These are phyloP conservation scores for Gallinago media DNA, from an alignment of 2,113 vertebrate species.

Conservation along the genomic window DNA sequence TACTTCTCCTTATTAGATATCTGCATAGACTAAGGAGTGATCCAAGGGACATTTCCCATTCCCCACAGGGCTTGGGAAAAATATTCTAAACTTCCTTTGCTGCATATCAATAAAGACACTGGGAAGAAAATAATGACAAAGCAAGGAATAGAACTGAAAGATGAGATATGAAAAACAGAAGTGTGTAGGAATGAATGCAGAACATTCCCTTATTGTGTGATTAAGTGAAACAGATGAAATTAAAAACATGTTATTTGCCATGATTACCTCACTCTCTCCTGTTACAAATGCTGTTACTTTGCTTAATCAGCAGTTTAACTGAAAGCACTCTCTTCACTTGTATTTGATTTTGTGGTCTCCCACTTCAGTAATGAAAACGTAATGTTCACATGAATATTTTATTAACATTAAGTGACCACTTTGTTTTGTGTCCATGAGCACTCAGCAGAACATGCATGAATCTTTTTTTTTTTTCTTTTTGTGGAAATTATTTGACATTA, in stretches of 20 bases:
- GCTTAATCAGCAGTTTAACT: conserved; percentile 49
- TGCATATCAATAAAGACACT: not conserved
- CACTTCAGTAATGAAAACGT: not conserved
- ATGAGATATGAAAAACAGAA: not conserved
- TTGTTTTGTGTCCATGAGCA: not conserved
- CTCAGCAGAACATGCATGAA: not conserved
- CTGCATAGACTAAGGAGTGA: not conserved
- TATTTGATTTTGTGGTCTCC: conserved; percentile 19
- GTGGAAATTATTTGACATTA: not conserved
- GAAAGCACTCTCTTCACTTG: not conserved
- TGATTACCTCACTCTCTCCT: not conserved
- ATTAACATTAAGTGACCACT: conserved; percentile 12
- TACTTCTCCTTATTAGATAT: not conserved
- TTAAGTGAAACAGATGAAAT: conserved; percentile 3
- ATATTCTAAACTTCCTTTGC: not conserved
- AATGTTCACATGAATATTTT: conserved; percentile 41
- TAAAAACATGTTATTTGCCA: conserved; percentile 1
- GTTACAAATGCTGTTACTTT: not conserved
- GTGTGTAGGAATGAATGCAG: not conserved
- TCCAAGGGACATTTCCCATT: not conserved
- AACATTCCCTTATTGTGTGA: not conserved
- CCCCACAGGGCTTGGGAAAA: not conserved
- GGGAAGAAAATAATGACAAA: not conserved
- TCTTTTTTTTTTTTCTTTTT: not conserved
- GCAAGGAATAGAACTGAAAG: not conserved